Evolutionary conservation across 2,797 vertebrate genomes (phyloP).

Genomic region (Brachyalestes nurse): DNA sequence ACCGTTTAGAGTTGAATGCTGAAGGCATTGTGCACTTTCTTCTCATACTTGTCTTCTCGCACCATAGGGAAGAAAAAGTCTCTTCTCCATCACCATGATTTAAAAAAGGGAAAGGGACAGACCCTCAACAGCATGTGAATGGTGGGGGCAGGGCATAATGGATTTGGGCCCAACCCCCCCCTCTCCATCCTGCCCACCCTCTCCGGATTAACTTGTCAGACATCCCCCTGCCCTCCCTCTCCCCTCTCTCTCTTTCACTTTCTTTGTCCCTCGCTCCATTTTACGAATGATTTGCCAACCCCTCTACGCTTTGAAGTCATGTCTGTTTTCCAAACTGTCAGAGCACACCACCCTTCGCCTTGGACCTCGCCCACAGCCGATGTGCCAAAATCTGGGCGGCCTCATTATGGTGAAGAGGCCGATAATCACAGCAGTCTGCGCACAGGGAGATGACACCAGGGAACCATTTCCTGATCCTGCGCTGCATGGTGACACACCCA

Average conservation of each 20-base stretch:
- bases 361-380: conserved; percentile 35
- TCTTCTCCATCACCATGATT: conserved; percentile 22
- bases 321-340: conserved; percentile 65
- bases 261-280: conserved; percentile 63
- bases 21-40: conserved; percentile 20
- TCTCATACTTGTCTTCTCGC: conserved; percentile 22
- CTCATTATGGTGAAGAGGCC: conserved; percentile 53
- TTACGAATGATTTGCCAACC: conserved; percentile 65
- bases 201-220: conserved; percentile 60
- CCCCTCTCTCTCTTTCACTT: conserved; percentile 50
- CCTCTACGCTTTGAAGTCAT: conserved; percentile 71
- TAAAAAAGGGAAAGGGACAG: conserved; percentile 38
- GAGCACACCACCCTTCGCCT: conserved; percentile 49
- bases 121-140: conserved; percentile 39
- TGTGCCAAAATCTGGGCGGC: conserved; percentile 50
- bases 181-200: conserved; percentile 41
- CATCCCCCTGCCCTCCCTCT: conserved; percentile 39
- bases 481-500: conserved; percentile 24
- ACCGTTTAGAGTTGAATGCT: conserved; percentile 34
- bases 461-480: conserved; percentile 39
- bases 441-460: conserved; percentile 30
- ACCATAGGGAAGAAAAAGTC: not conserved
- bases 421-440: conserved; percentile 54
- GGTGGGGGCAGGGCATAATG: conserved; percentile 36
- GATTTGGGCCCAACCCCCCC: conserved; percentile 40